Conservation (phyloP, 2,888 invertebrate genomes). For the Eutolmus rufibarbis region DNA sequence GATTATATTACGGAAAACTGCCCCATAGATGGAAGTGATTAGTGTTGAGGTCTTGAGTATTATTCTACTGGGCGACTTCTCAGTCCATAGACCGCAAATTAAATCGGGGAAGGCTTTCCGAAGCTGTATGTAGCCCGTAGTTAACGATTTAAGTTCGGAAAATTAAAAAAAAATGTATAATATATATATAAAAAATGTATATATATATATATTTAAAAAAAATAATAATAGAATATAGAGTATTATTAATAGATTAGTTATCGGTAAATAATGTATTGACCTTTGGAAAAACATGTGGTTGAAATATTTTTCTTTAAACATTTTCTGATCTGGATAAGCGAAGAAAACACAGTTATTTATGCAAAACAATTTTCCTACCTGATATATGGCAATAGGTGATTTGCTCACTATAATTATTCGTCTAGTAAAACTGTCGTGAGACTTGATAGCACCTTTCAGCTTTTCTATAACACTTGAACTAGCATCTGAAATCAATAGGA, state of each 20-base stretch:
- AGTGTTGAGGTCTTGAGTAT: slow-evolving; percentile 60
- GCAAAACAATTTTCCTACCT: slow-evolving; percentile 51
- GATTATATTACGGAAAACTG: slow-evolving; percentile 61
- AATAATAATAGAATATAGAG: too few species aligned
- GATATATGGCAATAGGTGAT: slow-evolving; percentile 61
- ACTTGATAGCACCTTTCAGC: slow-evolving; percentile 55
- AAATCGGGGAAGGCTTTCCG: slow-evolving; percentile 60
- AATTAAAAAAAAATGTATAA: too few species aligned
- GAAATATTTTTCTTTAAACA: too few species aligned
- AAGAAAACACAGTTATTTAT: background rate
- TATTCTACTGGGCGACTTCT: slow-evolving; percentile 57
- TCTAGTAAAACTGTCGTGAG: slow-evolving; percentile 55
- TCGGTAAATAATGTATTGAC: too few species aligned
- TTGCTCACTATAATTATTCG: slow-evolving; percentile 59
- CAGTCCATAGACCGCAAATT: slow-evolving; percentile 62
- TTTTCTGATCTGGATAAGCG: too few species aligned
- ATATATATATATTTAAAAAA: too few species aligned
- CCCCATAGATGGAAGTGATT: slow-evolving; percentile 61
- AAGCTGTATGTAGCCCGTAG: slow-evolving; percentile 51
- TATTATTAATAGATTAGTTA: too few species aligned
- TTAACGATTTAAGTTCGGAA: background rate
- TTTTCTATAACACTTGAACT: slow-evolving; percentile 58
- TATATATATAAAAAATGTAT: too few species aligned
- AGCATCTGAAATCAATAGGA: slow-evolving; percentile 58
- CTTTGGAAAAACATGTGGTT: too few species aligned